Evolutionary conservation across 2,888 invertebrate species (phyloP), one percentile per base, ranked within the genome.

Genomic region (Beris chalybata): DNA sequence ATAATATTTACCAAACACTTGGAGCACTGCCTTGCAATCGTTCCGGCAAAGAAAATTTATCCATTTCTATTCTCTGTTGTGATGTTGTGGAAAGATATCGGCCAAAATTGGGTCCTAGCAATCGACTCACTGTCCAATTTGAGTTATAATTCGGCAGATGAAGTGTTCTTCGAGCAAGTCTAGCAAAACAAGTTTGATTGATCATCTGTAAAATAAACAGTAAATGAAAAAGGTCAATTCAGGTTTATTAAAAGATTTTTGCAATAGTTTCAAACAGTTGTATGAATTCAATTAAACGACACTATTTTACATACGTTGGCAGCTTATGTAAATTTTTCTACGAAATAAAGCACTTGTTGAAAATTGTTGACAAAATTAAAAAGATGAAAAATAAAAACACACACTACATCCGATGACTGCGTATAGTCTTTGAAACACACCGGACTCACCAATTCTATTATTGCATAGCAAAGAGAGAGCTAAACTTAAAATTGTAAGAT

Each of bases 21-120:
- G 79, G 77, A 5, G 76, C 74, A 67, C 78, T 79, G 57, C 81
- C 81, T 69, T 79, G 77, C 57, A 78, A 71, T 15, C 81, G 74
- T 61, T 78, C 75, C 0, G 81, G 81, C 22, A 81, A 73, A 66
- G 75, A 74, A 68, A 81, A 81, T 71, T 78, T 80, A 0, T 79
- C 76, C 80, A 80, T 80, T 52, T 63, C 31, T 2, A 6, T 47
- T 3, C 7, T 22, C 6, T 12, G 44, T 29, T 50, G 22, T 32
- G 5, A 4, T 38, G 13, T 50, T 13, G 55, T 59, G 29, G 65
- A 52, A 29, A 47, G 45, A 5, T 31, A 13, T 52, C 50, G 32
- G 3, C n/a, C 32, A n/a, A 15, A 38, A 38, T n/a, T 38, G 4
- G 12, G 6, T 38, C 38, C 9, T 22, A 52, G 13, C 11, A 38